phyloP scores from a whole-genome alignment of 2,888 invertebrate genomes.

The Diadegma fenestrale region DNA sequence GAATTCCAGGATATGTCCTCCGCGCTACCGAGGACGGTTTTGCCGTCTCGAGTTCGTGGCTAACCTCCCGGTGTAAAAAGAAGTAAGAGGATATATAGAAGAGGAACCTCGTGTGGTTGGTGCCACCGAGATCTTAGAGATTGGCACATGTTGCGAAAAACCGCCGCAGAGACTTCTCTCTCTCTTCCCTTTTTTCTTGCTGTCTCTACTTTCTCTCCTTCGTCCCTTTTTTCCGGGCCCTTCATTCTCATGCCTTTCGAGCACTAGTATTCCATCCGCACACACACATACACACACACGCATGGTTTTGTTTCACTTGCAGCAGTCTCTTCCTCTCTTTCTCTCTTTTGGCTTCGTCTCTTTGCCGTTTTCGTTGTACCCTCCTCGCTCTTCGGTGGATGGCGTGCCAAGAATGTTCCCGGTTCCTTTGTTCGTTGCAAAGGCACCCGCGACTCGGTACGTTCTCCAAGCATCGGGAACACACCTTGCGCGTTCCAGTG shows the following conservation, averaged over 20 bases:
- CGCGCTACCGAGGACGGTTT: constrained; percentile 54
- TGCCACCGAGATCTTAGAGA: constrained; percentile 68
- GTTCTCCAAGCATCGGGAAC: constrained; percentile 70
- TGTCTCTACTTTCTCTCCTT: constrained; percentile 18
- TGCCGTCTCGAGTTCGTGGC: constrained; percentile 47
- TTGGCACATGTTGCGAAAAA: constrained; percentile 73
- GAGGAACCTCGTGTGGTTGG: constrained; percentile 56
- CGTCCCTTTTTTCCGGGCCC: constrained; percentile 33
- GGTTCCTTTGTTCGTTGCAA: constrained; percentile 73
- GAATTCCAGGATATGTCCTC: constrained; percentile 72
- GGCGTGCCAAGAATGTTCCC: constrained; percentile 74
- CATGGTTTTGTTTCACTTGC: constrained; percentile 33
- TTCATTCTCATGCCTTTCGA: constrained; percentile 16
- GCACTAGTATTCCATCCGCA: constrained; percentile 15
- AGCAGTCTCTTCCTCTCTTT: constrained; percentile 22
- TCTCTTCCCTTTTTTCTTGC: constrained; percentile 23
- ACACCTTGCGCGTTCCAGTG: constrained; percentile 73
- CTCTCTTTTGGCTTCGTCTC: constrained; percentile 43
- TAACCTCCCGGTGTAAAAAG: constrained; percentile 36
- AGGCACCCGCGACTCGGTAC: constrained; percentile 71
- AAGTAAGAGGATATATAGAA: constrained; percentile 53
- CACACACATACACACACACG: constrained; percentile 8
- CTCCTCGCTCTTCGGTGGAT: constrained; percentile 62
- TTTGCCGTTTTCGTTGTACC: constrained; percentile 58
- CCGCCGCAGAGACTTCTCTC: constrained; percentile 52